These are phyloP conservation scores for Tuberolachnus salignus DNA, from an alignment of 2,888 invertebrate genomes.

Conservation along the genomic window DNA sequence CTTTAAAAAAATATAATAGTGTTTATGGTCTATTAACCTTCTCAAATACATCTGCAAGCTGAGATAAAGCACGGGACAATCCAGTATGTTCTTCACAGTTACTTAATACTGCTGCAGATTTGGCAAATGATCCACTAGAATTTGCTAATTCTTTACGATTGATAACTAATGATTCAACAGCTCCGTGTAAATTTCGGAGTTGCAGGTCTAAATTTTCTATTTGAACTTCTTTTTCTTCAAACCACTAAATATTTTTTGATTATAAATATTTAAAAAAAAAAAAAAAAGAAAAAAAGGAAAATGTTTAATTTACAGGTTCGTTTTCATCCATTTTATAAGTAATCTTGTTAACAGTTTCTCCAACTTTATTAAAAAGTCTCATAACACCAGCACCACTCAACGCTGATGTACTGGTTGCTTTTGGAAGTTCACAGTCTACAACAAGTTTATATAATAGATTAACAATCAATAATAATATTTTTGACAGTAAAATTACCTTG, in stretches of 20 bases:
- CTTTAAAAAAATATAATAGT: background rate
- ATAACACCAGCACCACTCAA: conserved; percentile 94
- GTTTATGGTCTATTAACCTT: conserved; percentile 64
- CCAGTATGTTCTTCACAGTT: conserved; percentile 92
- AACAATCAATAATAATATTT: conserved; percentile 31
- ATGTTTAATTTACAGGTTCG: conserved; percentile 77
- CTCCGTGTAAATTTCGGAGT: conserved; percentile 82
- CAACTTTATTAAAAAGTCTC: conserved; percentile 92
- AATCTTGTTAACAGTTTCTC: conserved; percentile 97
- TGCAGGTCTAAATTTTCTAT: conserved; percentile 90
- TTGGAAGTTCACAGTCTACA: conserved; percentile 86
- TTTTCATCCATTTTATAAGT: conserved; percentile 99
- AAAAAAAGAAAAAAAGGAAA: too few species aligned
- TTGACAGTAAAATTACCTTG: conserved; percentile 68
- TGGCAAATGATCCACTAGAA: conserved; percentile 82
- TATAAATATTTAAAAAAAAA: conserved; percentile 22
- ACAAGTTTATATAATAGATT: conserved; percentile 52
- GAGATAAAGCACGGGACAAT: conserved; percentile 85
- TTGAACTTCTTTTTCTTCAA: conserved; percentile 92
- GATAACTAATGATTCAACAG: conserved; percentile 84
- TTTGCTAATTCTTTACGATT: conserved; percentile 83
- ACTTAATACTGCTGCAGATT: conserved; percentile 86
- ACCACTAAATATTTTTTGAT: conserved; percentile 77
- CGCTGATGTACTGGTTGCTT: conserved; percentile 93
- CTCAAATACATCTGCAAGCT: conserved; percentile 86